Evolutionary conservation across 2,797 vertebrate genomes (phyloP), one percentile per base, ranked within the genome.

Genomic region (Enteromius paludinosus): DNA sequence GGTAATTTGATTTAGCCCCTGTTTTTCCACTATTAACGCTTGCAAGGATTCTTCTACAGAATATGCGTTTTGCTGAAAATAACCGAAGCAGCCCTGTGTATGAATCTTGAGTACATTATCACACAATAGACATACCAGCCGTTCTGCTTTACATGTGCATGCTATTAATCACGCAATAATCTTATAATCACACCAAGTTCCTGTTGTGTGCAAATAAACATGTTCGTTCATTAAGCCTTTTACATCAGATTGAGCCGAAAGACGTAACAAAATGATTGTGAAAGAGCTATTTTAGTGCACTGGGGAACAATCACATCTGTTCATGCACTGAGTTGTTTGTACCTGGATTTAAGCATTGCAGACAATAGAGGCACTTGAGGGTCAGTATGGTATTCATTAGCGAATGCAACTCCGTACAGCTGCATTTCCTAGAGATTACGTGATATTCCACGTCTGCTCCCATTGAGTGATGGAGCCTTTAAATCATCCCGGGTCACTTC

Each of bases 301-400:
- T 30, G 17, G 14, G 38, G 2, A 64, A 59, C 28, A 41, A 17
- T 81, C n/a, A 65, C 23, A 45, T 76, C 47, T n/a, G 47, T 41
- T 68, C 64, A 8, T 59, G 38, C 14, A 14, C 25, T 7, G 41
- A 43, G 15, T 85, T 72, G 45, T 78, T 52, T 83, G 52, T 80
- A 47, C 41, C 59, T 54, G 38, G 82, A 54, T 70, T 71, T 75
- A 45, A 79, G 43, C 30, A 61, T 43, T 74, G 18, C 23, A 30
- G 47, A 41, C 76, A 28, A 75, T 14, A 70, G 73, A 75, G 25
- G 43, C 56, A 62, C 49, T 68, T 28, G 70, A 82, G 76, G 83
- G 52, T 9, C 83, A 78, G 18, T 38, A 23, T 82, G 84, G 14
- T 54, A 41, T 87, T 87, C 89, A 79, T 89, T 88, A 85, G 78